These are phyloP conservation scores for Dipodomys stephensi DNA, from an alignment of 2,113 vertebrate genomes.

Conservation along the genomic window DNA sequence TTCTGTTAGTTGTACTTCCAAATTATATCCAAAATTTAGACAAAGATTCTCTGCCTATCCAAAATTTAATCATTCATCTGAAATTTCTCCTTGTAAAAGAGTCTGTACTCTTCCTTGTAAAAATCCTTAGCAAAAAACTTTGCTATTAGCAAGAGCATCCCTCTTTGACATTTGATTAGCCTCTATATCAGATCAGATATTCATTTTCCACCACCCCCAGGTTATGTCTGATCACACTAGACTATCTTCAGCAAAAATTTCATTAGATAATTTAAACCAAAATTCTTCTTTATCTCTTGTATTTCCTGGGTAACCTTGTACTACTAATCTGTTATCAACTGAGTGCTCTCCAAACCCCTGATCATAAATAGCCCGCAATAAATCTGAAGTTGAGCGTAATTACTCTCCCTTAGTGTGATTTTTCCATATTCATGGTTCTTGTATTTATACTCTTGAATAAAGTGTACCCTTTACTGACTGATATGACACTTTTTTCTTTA, in stretches of 20 bases:
- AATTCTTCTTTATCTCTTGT: neutral
- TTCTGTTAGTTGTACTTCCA: no score
- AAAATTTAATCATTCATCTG: neutral
- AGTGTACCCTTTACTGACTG: neutral
- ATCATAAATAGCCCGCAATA: no score
- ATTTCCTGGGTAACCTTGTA: neutral
- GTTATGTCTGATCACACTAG: neutral
- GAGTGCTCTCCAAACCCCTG: no score
- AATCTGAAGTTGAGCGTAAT: no score
- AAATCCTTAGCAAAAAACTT: neutral
- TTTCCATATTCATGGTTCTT: neutral
- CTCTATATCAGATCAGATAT: neutral
- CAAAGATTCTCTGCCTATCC: neutral
- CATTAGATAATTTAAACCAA: neutral
- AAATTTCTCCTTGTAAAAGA: neutral
- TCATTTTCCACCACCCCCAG: neutral
- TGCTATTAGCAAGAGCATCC: neutral
- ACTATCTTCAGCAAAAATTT: neutral
- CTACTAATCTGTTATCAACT: no score
- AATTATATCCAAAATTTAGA: neutral
- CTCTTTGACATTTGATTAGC: neutral
- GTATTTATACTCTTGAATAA: neutral
- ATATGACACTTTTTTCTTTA: neutral
- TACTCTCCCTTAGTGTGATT: no score
- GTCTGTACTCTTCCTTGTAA: neutral